A percentile compares a stretch with the other conserved stretches of the same genome.
Evolutionary conservation across 2,888 invertebrate genomes (phyloP).

Genomic region (Hedya salicella): DNA sequence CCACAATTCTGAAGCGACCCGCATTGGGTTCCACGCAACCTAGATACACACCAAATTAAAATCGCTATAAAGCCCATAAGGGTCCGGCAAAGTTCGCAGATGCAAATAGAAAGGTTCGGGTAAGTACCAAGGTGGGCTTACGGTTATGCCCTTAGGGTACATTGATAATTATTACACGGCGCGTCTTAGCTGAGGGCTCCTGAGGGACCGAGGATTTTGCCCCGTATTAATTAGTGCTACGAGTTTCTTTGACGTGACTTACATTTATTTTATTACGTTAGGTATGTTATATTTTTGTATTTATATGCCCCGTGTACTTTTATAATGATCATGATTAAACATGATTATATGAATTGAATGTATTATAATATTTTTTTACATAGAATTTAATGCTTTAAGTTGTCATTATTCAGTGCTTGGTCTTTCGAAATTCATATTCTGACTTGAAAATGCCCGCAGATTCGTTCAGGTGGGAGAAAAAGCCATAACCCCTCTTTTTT

Average conservation of each 20-base stretch:
- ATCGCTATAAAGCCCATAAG: constrained; percentile 56
- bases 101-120: constrained; percentile 66
- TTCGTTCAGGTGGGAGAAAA: no score
- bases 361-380: background rate
- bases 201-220: constrained; percentile 63
- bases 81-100: constrained; percentile 65
- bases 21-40: constrained; percentile 52
- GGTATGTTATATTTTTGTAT: constrained; percentile 17
- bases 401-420: no score
- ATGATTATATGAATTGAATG: background rate
- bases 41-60: constrained; percentile 63
- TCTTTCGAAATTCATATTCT: no score
- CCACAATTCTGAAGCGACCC: constrained; percentile 44
- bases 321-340: constrained; percentile 10
- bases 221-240: constrained; percentile 71
- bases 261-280: constrained; percentile 46
- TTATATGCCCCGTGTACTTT: background rate
- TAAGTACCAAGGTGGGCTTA: constrained; percentile 40
- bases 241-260: constrained; percentile 66
- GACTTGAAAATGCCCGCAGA: no score
- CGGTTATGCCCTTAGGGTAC: constrained; percentile 67
- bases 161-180: constrained; percentile 83
- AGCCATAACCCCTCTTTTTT: no score
- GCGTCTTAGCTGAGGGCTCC: constrained; percentile 68
- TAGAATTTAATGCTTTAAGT: no score